Conservation (phyloP, 1,140 invertebrate species). For the Chelonus insularis region DNA sequence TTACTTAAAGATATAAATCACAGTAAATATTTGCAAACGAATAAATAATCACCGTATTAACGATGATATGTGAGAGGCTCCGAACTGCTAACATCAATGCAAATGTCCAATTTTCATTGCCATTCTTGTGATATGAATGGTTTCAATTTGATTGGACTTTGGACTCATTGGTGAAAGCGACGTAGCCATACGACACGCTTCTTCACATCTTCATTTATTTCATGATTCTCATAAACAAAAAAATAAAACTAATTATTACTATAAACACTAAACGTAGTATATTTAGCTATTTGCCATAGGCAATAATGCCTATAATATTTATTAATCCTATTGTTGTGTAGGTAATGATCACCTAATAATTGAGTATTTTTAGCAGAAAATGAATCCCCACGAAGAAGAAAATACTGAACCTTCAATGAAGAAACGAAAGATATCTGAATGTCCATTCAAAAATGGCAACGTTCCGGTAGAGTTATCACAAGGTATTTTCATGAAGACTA, state of each 20-base stretch:
- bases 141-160: slow-evolving; percentile 34
- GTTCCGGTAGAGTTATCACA: background rate
- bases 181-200: slow-evolving; percentile 29
- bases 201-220: slow-evolving; percentile 14
- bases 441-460: slow-evolving; percentile 9
- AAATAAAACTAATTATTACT: background rate
- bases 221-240: background rate
- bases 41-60: slow-evolving; percentile 1
- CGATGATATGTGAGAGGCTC: slow-evolving; percentile 23
- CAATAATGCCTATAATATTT: too few species aligned
- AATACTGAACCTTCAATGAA: background rate
- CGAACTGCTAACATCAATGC: slow-evolving; percentile 35
- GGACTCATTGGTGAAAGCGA: slow-evolving; percentile 36
- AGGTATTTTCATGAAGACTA: too few species aligned
- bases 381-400: background rate
- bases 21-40: background rate
- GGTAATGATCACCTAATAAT: background rate
- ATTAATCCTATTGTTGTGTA: too few species aligned
- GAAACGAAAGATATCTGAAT: slow-evolving; percentile 4
- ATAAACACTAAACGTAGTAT: too few species aligned
- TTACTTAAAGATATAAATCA: too few species aligned
- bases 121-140: slow-evolving; percentile 27
- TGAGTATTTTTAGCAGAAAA: background rate
- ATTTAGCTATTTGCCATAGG: too few species aligned
- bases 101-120: slow-evolving; percentile 38